Evolutionary conservation across 1,140 invertebrate species (phyloP).

Genomic region (Camponotus floridanus): DNA sequence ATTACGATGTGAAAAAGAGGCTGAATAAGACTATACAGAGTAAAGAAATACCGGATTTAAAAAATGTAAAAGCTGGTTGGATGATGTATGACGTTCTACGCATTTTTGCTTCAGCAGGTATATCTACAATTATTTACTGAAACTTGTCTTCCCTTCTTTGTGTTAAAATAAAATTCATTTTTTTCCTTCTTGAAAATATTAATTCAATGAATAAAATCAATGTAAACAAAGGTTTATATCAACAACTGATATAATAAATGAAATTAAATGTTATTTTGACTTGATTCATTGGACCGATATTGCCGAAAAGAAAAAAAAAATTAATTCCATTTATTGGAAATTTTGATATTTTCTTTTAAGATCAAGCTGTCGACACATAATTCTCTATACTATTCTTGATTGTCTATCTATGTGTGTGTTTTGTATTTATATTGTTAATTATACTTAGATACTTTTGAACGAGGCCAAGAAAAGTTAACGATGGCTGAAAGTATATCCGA

Average conservation of each 20-base stretch:
- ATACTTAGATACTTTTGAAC: constrained; percentile 43
- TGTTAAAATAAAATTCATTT: constrained; percentile 10
- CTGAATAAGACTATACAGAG: constrained; percentile 25
- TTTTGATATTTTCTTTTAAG: neutral
- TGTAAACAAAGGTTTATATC: constrained; percentile 6
- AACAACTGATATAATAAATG: constrained; percentile 14
- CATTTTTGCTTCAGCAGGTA: constrained; percentile 31
- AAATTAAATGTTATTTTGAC: constrained; percentile 21
- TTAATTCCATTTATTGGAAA: constrained; percentile 13
- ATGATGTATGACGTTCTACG: constrained; percentile 31
- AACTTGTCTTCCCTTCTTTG: neutral
- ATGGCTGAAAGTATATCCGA: constrained; percentile 33
- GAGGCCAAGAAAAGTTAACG: constrained; percentile 28
- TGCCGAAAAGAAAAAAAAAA: neutral
- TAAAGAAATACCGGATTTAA: constrained; percentile 31
- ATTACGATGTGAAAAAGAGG: constrained; percentile 20
- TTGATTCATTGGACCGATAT: neutral
- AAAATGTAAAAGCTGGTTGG: constrained; percentile 34
- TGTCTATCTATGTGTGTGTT: constrained; percentile 29
- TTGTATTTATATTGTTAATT: constrained; percentile 28
- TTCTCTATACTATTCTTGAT: neutral
- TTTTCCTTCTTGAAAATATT: constrained; percentile 1
- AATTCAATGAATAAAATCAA: constrained; percentile 8
- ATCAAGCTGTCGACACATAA: constrained; percentile 19
- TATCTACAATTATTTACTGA: constrained; percentile 9